A percentile compares a stretch with the other conserved stretches of the same genome.
Conservation (phyloP, 2,113 vertebrate genomes). For the Nerophis ophidion region DNA sequence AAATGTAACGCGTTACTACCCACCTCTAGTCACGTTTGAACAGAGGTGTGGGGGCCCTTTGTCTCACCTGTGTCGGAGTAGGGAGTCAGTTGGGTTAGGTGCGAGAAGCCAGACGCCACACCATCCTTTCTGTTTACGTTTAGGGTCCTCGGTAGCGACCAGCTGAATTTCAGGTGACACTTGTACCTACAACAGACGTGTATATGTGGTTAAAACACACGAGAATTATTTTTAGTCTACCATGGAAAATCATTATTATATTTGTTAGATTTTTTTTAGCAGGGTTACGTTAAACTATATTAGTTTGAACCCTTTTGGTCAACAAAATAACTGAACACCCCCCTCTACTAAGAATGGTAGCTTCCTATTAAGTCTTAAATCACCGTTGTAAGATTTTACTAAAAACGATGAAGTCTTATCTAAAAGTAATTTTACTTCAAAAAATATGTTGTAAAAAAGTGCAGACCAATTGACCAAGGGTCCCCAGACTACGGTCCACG, state of each 20-base stretch:
- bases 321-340: no score
- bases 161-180: conserved; percentile 56
- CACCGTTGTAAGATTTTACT: no score
- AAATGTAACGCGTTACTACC: no score
- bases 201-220: neutral
- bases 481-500: no score
- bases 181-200: conserved; percentile 37
- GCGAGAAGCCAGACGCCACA: conserved; percentile 51
- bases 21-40: neutral
- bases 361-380: no score
- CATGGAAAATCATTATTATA: neutral
- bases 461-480: no score
- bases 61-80: conserved; percentile 9
- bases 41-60: no score
- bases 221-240: neutral
- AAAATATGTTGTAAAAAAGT: no score
- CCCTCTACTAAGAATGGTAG: no score
- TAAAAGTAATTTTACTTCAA: no score
- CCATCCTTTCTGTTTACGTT: conserved; percentile 6
- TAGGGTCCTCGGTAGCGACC: conserved; percentile 24
- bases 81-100: neutral
- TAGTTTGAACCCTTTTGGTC: no score
- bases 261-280: neutral
- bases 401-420: no score
- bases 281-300: neutral